Evolutionary conservation across 2,888 invertebrate species (phyloP), one percentile per base, ranked within the genome.

Genomic region (Axea sp.): DNA sequence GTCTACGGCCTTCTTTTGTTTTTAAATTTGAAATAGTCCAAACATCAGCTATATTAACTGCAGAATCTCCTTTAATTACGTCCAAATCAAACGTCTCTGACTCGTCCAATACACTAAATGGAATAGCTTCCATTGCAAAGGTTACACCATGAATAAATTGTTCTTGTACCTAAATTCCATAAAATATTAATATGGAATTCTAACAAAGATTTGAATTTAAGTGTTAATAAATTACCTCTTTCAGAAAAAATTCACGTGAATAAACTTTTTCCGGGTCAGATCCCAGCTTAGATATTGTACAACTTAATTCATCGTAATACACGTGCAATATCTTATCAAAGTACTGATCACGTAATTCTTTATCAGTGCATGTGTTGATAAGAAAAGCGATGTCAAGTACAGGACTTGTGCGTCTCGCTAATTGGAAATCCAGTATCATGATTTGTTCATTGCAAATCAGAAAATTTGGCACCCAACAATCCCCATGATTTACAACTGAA

Each of bases 381-480:
- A 91, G 90, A 77, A 93, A 92, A 0, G 89, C 80, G 5, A 93
- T 43, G 80, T 93, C 93, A 1, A 91, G 81, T 0, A 90, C 89
- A 0, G 92, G 91, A 11, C 90, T 89, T 0, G 90, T 89, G 74
- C 89, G 90, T 73, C 89, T 89, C 0, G 92, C 85, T 35, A 94
- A 81, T 83, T 94, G 94, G 78, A 93, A 94, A 80, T 94, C 94
- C 24, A 94, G 91, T 67, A 94, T 88, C 77, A 91, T 90, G 0
- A 90, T 89, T 64, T 89, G 88, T 2, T 82, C 43, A 53, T 88
- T 88, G 33, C 90, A 89, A 4, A 90, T 90, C 0, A 94, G 83
- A 77, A 94, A 94, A 82, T 94, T 94, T n/a, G 92, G 93, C 0
- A 92, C 90, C 94, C 94, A 94, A 28, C 91, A 91, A 82, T 94